Evolutionary conservation across 2,797 vertebrate species (phyloP).

Genomic region (Neoniphon sammara): DNA sequence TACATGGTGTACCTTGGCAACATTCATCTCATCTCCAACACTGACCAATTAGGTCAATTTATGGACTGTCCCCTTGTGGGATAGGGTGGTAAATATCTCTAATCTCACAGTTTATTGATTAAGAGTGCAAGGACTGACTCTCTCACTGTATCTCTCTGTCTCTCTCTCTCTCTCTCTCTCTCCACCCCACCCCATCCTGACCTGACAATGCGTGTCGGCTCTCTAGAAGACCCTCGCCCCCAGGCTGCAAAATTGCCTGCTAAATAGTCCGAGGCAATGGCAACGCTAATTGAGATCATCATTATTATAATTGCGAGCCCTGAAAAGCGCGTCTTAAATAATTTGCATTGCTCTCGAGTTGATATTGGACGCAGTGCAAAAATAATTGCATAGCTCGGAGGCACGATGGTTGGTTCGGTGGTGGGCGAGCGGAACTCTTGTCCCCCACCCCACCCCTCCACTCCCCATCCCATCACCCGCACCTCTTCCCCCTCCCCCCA

Average conservation of each 20-base stretch:
- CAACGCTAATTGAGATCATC: constrained; percentile 90
- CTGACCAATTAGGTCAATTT: constrained; percentile 80
- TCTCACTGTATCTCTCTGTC: constrained; percentile 53
- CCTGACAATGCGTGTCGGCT: constrained; percentile 79
- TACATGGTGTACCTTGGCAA: constrained; percentile 43
- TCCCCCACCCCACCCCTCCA: constrained; percentile 20
- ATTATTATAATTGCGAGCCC: constrained; percentile 88
- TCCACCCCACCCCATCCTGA: constrained; percentile 58
- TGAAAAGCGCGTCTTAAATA: constrained; percentile 88
- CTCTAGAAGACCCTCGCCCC: constrained; percentile 78
- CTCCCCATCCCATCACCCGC: constrained; percentile 21
- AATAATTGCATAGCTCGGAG: constrained; percentile 87
- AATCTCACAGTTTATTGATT: constrained; percentile 79
- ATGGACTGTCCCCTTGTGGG: constrained; percentile 69
- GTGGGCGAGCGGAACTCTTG: constrained; percentile 45
- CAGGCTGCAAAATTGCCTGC: constrained; percentile 84
- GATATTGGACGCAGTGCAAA: constrained; percentile 85
- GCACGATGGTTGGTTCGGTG: constrained; percentile 78
- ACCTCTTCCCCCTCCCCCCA: constrained; percentile 13
- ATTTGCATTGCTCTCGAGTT: constrained; percentile 89
- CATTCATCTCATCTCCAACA: constrained; percentile 68
- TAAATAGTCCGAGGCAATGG: constrained; percentile 87
- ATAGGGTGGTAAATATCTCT: constrained; percentile 76
- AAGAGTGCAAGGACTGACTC: constrained; percentile 60
- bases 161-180: constrained; percentile 56